phyloP scores from a whole-genome alignment of 1,140 invertebrate genomes.

The Acromyrmex charruanus region DNA sequence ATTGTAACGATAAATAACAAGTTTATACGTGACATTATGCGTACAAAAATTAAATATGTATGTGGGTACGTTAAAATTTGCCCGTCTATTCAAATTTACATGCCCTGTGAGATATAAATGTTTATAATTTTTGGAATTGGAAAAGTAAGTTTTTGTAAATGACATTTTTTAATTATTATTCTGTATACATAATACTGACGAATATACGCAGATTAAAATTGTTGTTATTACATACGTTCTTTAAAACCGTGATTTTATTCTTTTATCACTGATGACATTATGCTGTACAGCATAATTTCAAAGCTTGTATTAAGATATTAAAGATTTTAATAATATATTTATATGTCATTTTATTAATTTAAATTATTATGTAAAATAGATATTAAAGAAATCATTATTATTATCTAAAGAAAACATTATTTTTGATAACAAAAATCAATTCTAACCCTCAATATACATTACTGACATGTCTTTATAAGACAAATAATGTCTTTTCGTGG shows the following conservation, averaged over 20 bases:
- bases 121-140: slow-evolving; percentile 27
- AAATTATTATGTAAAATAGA: no score
- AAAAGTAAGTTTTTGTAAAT: slow-evolving; percentile 24
- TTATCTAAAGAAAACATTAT: no score
- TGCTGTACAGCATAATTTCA: background rate
- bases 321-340: background rate
- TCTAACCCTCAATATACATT: no score
- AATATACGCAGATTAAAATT: slow-evolving; percentile 9
- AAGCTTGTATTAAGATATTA: background rate
- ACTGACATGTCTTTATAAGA: no score
- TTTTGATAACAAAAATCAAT: no score
- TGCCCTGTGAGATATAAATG: background rate
- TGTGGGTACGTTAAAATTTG: slow-evolving; percentile 21
- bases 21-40: slow-evolving; percentile 40
- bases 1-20: slow-evolving; percentile 38
- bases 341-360: background rate
- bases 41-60: slow-evolving; percentile 46
- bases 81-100: slow-evolving; percentile 22
- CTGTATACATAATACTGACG: background rate
- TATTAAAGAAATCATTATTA: no score
- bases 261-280: background rate
- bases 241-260: background rate
- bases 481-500: no score
- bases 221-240: slow-evolving; percentile 19
- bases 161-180: slow-evolving; percentile 18